Percentiles rank a stretch among this genome's conserved stretches.
Conservation (phyloP, 2,113 vertebrate genomes). For the Stictonetta naevosa region DNA sequence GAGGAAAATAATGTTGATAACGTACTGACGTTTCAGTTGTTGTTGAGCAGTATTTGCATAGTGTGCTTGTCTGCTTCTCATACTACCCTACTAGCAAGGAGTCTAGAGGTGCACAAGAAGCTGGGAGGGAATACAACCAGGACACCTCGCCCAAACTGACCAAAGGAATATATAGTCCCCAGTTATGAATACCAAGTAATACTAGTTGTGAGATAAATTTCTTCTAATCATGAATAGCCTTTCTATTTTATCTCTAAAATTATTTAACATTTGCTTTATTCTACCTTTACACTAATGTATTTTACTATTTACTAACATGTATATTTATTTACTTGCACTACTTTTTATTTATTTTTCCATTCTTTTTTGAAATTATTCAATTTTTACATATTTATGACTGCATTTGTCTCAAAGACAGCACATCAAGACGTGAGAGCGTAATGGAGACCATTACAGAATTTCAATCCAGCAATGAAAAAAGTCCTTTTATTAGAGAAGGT, state of each 20-base stretch:
- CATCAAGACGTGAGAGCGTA: neutral
- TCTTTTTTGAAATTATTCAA: neutral
- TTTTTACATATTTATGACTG: neutral
- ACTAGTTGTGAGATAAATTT: neutral
- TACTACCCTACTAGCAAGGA: neutral
- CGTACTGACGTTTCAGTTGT: neutral
- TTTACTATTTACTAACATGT: neutral
- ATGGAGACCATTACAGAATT: neutral
- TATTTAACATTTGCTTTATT: neutral
- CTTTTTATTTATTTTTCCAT: neutral
- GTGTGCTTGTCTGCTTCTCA: neutral
- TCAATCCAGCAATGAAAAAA: neutral
- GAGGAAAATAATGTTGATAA: neutral
- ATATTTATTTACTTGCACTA: neutral
- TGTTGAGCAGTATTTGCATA: neutral
- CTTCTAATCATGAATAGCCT: neutral
- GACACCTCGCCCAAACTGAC: neutral
- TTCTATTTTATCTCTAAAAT: neutral
- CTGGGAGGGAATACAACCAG: neutral
- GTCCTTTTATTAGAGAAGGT: conserved; percentile 73
- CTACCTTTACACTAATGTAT: neutral
- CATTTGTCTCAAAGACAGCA: conserved; percentile 9
- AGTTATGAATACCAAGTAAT: neutral
- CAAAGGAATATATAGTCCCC: neutral
- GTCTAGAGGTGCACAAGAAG: neutral